Base-by-base conservation (phyloP, 2,888 invertebrate genomes). In the Crepidodera aurea region DNA sequence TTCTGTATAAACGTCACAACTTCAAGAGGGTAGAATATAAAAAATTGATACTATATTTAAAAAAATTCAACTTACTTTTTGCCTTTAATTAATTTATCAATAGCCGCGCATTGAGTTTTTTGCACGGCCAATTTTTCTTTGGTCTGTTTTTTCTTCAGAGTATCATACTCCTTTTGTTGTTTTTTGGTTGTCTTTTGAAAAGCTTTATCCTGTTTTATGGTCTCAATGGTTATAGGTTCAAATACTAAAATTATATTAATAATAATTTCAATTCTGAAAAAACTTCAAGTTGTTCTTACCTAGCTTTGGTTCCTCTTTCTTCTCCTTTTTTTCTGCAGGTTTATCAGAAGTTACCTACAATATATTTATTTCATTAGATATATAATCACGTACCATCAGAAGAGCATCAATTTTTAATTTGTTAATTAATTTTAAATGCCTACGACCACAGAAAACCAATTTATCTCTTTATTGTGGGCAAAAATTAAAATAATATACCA, bases 141-240 rank as follows among this genome's bases (percentile, higher is more conserved):
- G 69, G 91, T 87, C 75, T 98, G 98, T 58, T 92, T 90, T 79
- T 97, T 98, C 78, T 91, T 91, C 82, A 98, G 83, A 3, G 93
- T 86, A 61, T 98, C 98, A 65, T 94, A 79, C 74, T 99, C 98
- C 77, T 99, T 99, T 81, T 94, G 93, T 77, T 98, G 97, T 79
- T 98, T 98, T 75, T 96, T 91, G 46, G 93, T 89, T 29, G 94
- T 90, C 83, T 99, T 99, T 72, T 91, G 86, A 82, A 93, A 98
- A 18, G 91, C 91, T 79, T 97, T 98, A 81, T 97, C 96, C 72
- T 89, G 88, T 15, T 91, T 88, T 48, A 98, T 84, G 1, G 90
- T 88, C 69, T 96, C 96, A 42, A 94, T 87, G 0, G 94, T 96
- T 66, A 98, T 93, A 0, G 94, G 91, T 72, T 96, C 96, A 79